Evolutionary conservation across 2,888 invertebrate species (phyloP).

Genomic region (Boloria selene): DNA sequence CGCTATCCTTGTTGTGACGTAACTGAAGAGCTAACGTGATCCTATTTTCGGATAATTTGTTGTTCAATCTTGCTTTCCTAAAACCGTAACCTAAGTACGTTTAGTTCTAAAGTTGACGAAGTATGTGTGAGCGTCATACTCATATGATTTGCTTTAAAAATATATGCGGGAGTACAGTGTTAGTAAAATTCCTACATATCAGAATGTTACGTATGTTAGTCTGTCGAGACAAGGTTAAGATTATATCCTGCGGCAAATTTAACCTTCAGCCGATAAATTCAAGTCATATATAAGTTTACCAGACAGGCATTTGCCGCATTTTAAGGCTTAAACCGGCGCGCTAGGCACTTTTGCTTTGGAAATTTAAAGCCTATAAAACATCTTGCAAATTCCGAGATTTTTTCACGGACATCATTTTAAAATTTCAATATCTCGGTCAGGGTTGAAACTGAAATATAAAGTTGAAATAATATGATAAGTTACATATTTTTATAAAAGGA

Average conservation of each 20-base stretch:
- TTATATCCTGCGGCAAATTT: conserved; percentile 48
- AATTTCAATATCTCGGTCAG: conserved; percentile 7
- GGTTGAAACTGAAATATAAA: neutral
- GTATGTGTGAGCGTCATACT: neutral
- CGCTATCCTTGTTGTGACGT: conserved; percentile 67
- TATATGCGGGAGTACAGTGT: neutral
- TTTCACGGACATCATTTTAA: conserved; percentile 17
- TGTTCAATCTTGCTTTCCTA: neutral
- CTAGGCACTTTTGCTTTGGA: conserved; percentile 2
- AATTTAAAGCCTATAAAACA: conserved; percentile 6
- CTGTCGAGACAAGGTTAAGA: conserved; percentile 41
- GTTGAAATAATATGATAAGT: neutral
- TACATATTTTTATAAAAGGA: neutral
- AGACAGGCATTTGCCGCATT: conserved; percentile 22
- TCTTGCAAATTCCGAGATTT: neutral
- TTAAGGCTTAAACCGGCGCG: neutral
- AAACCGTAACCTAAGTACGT: neutral
- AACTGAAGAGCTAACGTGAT: conserved; percentile 45
- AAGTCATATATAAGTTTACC: conserved; percentile 18
- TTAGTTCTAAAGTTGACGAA: neutral
- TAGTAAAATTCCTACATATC: neutral
- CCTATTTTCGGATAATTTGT: conserved; percentile 20
- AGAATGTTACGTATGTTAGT: conserved; percentile 11
- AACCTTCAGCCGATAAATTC: conserved; percentile 40
- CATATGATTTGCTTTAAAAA: neutral